Evolutionary conservation across 2,797 vertebrate species (phyloP), one percentile per base, ranked within the genome.

Genomic region (Crypturellus tataupa): DNA sequence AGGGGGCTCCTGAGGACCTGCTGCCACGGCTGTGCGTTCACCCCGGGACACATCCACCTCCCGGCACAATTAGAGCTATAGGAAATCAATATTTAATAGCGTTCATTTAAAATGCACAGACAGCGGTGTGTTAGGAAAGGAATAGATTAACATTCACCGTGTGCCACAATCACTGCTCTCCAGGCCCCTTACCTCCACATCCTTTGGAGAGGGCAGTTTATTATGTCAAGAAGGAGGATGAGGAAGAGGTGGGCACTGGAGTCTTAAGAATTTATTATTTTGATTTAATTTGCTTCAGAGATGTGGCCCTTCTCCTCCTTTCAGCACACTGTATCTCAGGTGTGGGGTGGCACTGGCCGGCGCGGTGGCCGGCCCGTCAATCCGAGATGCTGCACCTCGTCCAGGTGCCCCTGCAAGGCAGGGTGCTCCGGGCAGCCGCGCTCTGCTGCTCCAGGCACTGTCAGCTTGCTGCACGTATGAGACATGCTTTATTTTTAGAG

Each of bases 51-150:
- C n/a, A 29, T 7, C 80, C 33, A 29, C 72, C 93, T 88, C 49
- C 62, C 69, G 76, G 80, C 67, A 27, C 24, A 60, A 88, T 35
- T 55, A 53, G 55, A 81, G 40, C 71, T 49, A 90, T 70, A 90
- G 84, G 67, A 85, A 93, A 93, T 88, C 90, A 85, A 88, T 90
- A 85, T 85, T 93, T 85, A 70, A 93, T 85, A 88, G 25, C 62
- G 37, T 75, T 78, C 67, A 75, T 85, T 88, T 85, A 35, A 90
- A 88, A 79, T 90, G 85, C 87, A 81, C 76, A 75, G 84, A 25
- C 76, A 51, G 56, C 3, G 63, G 53, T 70, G 84, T 78, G 67
- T 85, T 70, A 60, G 85, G 85, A 60, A 80, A 60, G 51, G 87
- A 79, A 73, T 37, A 78, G 56, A 87, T 94, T 79, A 94, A 85